A percentile compares a stretch with the other conserved stretches of the same genome.
phyloP scores from a whole-genome alignment of 2,888 invertebrate genomes.

The Abrostola triplasia region DNA sequence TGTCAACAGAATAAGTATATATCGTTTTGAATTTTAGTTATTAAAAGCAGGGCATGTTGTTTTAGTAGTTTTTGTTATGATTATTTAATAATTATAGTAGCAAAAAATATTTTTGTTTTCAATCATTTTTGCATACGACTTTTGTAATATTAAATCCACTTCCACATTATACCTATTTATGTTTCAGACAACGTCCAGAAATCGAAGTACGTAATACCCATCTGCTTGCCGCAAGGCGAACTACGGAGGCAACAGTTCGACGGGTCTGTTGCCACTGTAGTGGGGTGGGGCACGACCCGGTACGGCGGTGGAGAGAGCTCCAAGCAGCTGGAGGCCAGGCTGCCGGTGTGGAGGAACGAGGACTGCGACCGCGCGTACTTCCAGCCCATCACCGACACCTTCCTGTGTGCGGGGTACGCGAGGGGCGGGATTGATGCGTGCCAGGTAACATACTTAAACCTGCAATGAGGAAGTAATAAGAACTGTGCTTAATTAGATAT shows the following conservation, averaged over 20 bases:
- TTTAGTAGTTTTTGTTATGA: not conserved
- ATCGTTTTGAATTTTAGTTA: no score
- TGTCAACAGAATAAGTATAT: no score
- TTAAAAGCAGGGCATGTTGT: not conserved
- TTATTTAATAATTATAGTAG: no score
- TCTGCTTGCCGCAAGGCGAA: constrained; percentile 93
- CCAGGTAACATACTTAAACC: constrained; percentile 88
- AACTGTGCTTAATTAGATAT: not conserved
- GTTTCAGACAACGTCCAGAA: constrained; percentile 91
- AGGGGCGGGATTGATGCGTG: constrained; percentile 98
- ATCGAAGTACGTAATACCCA: constrained; percentile 95
- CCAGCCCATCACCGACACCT: constrained; percentile 96
- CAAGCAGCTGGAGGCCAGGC: constrained; percentile 93
- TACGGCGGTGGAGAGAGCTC: constrained; percentile 97
- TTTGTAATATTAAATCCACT: not conserved
- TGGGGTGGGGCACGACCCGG: constrained; percentile 97
- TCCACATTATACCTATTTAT: not conserved
- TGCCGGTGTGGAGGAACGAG: constrained; percentile 96
- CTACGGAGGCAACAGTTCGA: constrained; percentile 89
- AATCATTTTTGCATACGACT: not conserved
- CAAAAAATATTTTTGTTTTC: no score
- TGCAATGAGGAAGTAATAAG: no score
- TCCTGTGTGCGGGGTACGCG: constrained; percentile 96
- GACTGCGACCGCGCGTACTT: constrained; percentile 97
- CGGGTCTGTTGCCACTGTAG: constrained; percentile 94